Percentiles rank a stretch among this genome's conserved stretches.
Conservation (phyloP, 2,113 vertebrate genomes). For the Cathartes aura region DNA sequence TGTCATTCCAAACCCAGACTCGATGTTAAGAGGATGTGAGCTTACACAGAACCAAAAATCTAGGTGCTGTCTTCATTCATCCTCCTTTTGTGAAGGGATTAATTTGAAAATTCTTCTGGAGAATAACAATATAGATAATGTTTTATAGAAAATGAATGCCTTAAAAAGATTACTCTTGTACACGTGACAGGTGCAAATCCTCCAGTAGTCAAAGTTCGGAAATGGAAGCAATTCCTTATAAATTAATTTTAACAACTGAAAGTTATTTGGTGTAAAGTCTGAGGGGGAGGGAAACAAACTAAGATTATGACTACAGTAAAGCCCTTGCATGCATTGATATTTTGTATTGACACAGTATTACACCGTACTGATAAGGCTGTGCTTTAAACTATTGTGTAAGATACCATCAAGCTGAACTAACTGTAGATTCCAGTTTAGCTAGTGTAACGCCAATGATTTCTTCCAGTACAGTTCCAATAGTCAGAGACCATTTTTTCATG, state of each 20-base stretch:
- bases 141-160: background rate
- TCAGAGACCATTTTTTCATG: background rate
- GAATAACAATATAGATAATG: background rate
- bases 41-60: background rate
- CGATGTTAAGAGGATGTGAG: background rate
- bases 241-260: background rate
- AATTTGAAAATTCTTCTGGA: background rate
- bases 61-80: background rate
- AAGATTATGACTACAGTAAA: background rate
- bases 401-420: background rate
- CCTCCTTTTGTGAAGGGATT: background rate
- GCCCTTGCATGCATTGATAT: background rate
- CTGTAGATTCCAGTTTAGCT: background rate
- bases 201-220: background rate
- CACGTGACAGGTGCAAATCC: background rate
- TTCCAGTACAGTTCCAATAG: background rate
- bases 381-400: background rate
- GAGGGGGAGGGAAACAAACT: background rate
- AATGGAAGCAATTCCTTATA: background rate
- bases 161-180: background rate
- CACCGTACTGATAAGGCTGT: background rate
- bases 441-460: background rate
- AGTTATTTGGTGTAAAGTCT: background rate
- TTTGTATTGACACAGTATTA: background rate
- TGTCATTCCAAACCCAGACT: background rate